Evolutionary conservation across 2,797 vertebrate genomes (phyloP).

Genomic region (Muscicapa comitata): DNA sequence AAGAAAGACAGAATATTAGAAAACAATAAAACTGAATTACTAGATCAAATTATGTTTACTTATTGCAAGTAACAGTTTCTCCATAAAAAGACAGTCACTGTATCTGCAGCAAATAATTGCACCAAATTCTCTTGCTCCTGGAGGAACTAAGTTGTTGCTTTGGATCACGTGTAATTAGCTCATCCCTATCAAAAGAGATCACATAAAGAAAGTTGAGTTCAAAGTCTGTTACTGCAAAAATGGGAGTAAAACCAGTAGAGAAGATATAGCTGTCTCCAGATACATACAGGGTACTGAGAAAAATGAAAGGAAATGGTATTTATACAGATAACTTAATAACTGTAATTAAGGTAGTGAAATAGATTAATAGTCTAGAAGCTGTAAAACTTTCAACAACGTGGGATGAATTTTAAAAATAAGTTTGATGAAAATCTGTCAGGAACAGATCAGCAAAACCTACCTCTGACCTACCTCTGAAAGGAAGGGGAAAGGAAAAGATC

Average conservation of each 20-base stretch:
- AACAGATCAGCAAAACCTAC: not conserved
- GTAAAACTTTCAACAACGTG: not conserved
- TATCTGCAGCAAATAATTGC: not conserved
- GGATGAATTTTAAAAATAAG: not conserved
- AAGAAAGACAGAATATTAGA: not conserved
- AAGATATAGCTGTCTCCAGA: not conserved
- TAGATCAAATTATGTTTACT: not conserved
- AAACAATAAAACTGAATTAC: not conserved
- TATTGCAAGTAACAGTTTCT: not conserved
- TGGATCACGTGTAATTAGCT: not conserved
- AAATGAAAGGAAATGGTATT: not conserved
- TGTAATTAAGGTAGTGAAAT: not conserved
- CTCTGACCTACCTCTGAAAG: not conserved
- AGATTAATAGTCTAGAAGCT: not conserved
- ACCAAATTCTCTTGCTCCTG: not conserved
- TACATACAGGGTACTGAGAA: not conserved
- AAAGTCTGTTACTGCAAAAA: not conserved
- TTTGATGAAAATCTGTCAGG: not conserved
- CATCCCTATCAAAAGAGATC: not conserved
- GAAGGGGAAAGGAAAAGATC: not conserved
- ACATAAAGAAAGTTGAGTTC: not conserved
- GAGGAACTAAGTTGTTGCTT: not conserved
- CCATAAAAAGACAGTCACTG: not conserved
- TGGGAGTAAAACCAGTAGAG: not conserved
- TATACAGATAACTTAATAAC: not conserved